Evolutionary conservation across 1,140 invertebrate species (phyloP).

Genomic region (Drosophila asahinai): DNA sequence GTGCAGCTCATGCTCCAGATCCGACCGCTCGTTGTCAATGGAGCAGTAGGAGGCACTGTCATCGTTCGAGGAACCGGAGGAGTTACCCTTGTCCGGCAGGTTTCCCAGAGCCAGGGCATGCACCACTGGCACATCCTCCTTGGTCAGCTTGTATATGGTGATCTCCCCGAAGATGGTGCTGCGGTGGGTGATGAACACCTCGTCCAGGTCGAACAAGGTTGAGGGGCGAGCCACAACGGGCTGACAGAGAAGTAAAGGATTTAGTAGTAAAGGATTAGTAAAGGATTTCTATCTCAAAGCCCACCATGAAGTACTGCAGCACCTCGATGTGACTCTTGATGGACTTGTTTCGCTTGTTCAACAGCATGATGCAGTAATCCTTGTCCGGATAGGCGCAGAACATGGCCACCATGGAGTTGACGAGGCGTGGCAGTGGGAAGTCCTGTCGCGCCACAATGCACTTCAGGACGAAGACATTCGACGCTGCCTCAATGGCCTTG

Average conservation of each 20-base stretch:
- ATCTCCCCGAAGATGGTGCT: constrained; percentile 66
- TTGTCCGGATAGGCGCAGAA: constrained; percentile 70
- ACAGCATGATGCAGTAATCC: constrained; percentile 69
- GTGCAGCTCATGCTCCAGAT: constrained; percentile 34
- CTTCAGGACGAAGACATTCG: constrained; percentile 68
- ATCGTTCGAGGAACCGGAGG: neutral
- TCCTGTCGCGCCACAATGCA: constrained; percentile 34
- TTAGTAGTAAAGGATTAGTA: neutral
- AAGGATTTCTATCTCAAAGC: neutral
- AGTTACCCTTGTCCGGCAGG: fast-evolving
- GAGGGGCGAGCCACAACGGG: constrained; percentile 52
- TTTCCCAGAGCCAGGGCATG: neutral
- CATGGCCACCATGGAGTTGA: constrained; percentile 44
- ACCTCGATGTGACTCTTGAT: constrained; percentile 35
- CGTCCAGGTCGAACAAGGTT: constrained; percentile 10
- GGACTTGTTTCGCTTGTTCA: constrained; percentile 4
- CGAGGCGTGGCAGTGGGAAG: constrained; percentile 49
- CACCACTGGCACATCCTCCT: constrained; percentile 26
- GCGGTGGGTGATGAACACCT: constrained; percentile 65
- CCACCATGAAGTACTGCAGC: constrained; percentile 68
- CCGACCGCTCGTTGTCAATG: constrained; percentile 26
- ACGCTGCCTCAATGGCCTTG: constrained; percentile 8
- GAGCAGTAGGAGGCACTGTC: constrained; percentile 36
- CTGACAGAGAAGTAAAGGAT: neutral
- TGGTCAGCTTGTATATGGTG: constrained; percentile 50